Conservation (phyloP, 2,888 invertebrate species). For the Acrocyrtus sp. region DNA sequence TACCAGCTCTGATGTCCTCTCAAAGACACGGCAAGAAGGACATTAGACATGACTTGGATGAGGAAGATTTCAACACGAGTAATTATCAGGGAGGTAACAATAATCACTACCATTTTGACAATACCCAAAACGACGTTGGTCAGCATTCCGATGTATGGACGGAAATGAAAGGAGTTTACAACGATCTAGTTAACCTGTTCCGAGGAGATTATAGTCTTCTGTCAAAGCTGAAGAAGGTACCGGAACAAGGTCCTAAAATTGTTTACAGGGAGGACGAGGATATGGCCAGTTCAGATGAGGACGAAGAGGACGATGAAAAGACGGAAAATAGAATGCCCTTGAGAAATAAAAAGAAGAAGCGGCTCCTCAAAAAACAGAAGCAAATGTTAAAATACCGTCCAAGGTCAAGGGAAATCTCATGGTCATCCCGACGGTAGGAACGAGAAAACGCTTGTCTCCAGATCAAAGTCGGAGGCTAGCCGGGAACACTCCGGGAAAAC, state of each 20-base stretch:
- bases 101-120: conserved; percentile 25
- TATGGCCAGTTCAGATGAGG: conserved; percentile 32
- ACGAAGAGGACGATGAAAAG: conserved; percentile 43
- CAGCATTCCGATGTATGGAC: conserved; percentile 58
- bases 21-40: conserved; percentile 50
- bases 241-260: conserved; percentile 44
- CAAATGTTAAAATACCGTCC: conserved; percentile 8
- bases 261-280: conserved; percentile 51
- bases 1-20: conserved; percentile 51
- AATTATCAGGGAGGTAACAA: not conserved
- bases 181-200: conserved; percentile 57
- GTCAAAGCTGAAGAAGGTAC: conserved; percentile 24
- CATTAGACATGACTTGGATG: conserved; percentile 32
- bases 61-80: conserved; percentile 33
- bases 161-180: conserved; percentile 62
- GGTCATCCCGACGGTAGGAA: too few species aligned
- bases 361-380: conserved; percentile 32
- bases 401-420: not conserved
- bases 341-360: conserved; percentile 31
- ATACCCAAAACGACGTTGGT: conserved; percentile 25
- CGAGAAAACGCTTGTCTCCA: conserved; percentile 28
- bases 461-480: conserved; percentile 10
- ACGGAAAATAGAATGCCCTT: conserved; percentile 7
- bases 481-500: conserved; percentile 38
- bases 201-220: conserved; percentile 54